Evolutionary conservation across 2,797 vertebrate species (phyloP).

Genomic region (Dromococcyx pavoninus): DNA sequence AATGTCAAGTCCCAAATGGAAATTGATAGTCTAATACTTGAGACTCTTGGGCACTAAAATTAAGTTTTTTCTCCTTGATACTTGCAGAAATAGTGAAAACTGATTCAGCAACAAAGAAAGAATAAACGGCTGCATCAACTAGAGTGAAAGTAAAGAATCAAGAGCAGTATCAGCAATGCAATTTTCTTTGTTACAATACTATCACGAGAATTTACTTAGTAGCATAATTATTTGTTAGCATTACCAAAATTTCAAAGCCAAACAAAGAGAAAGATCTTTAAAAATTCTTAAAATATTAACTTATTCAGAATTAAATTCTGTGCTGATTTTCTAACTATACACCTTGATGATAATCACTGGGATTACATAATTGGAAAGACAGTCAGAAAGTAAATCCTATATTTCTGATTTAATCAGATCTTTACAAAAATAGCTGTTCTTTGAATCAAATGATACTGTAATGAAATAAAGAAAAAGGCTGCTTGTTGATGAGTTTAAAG

Average conservation of each 20-base stretch:
- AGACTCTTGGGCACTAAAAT: neutral
- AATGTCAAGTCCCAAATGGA: neutral
- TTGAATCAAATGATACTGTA: neutral
- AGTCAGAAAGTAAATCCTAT: neutral
- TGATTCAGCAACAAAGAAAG: conserved; percentile 22
- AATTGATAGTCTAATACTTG: conserved; percentile 1
- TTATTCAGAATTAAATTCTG: neutral
- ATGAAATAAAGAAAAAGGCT: neutral
- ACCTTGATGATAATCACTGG: neutral
- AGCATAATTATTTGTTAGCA: neutral
- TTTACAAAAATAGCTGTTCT: neutral
- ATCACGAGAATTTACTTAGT: neutral
- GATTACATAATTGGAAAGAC: neutral
- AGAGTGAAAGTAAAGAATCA: neutral
- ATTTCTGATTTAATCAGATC: neutral
- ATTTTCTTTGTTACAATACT: neutral
- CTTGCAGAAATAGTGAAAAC: neutral
- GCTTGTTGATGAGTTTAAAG: neutral
- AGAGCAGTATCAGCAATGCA: neutral
- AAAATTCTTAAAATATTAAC: neutral
- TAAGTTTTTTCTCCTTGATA: neutral
- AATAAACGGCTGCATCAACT: neutral
- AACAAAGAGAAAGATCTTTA: neutral
- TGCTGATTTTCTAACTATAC: neutral
- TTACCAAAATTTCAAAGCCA: neutral